Evolutionary conservation across 2,113 vertebrate genomes (phyloP).

Genomic region (Aramus guarauna): DNA sequence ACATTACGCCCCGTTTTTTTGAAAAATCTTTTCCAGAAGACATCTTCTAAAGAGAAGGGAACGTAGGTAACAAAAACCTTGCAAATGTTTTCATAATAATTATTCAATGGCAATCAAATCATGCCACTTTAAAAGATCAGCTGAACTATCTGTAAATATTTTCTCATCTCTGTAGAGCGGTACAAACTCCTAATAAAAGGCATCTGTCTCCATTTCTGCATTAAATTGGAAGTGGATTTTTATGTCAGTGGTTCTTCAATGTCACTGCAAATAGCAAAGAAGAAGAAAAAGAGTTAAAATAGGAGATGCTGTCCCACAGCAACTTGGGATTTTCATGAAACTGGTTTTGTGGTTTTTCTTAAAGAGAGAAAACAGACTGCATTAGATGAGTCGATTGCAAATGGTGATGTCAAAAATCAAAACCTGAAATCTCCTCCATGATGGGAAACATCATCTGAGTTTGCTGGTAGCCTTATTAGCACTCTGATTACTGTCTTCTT

Average conservation of each 20-base stretch:
- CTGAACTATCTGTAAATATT: constrained; percentile 52
- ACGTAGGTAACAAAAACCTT: constrained; percentile 30
- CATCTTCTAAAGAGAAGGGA: constrained; percentile 20
- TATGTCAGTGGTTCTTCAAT: not conserved
- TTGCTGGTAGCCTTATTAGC: not conserved
- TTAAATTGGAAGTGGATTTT: not conserved
- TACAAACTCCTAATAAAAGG: not conserved
- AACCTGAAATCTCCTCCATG: not conserved
- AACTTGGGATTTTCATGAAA: not conserved
- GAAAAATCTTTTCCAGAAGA: constrained; percentile 33
- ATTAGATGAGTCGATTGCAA: not conserved
- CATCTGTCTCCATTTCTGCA: not conserved
- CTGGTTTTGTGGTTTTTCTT: not conserved
- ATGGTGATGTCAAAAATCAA: not conserved
- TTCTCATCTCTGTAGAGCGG: constrained; percentile 25
- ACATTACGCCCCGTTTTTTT: constrained; percentile 9
- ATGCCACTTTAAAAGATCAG: constrained; percentile 46
- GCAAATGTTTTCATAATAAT: constrained; percentile 41
- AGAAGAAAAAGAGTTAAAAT: not conserved
- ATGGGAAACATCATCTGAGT: not conserved
- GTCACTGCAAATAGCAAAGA: not conserved
- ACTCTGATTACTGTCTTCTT: not conserved
- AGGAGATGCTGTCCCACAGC: not conserved
- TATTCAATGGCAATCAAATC: not conserved
- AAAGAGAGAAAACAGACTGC: not conserved